These are phyloP conservation scores for Caranx ignobilis DNA, from an alignment of 2,113 vertebrate species.

Conservation along the genomic window DNA sequence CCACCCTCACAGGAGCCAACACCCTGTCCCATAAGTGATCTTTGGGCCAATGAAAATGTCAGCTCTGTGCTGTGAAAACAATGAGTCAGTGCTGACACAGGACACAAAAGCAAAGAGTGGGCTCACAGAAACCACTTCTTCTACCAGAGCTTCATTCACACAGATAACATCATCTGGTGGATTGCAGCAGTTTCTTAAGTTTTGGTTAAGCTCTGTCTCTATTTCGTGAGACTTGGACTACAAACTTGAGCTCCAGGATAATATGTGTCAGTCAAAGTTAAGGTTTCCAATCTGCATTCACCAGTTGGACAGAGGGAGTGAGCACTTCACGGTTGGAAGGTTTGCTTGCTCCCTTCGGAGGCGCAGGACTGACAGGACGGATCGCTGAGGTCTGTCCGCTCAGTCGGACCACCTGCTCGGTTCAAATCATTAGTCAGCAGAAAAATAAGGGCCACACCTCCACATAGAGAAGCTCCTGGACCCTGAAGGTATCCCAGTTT, in stretches of 20 bases:
- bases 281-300: conserved; percentile 38
- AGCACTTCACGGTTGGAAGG: conserved; percentile 9
- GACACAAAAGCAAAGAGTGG: conserved; percentile 45
- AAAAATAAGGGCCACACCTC: conserved; percentile 51
- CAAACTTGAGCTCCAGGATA: conserved; percentile 9
- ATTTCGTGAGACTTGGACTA: conserved; percentile 6
- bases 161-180: conserved; percentile 44
- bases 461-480: conserved; percentile 55
- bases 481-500: conserved; percentile 71
- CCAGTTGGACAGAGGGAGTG: conserved; percentile 18
- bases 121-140: conserved; percentile 18
- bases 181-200: conserved; percentile 52
- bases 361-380: conserved; percentile 33
- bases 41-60: conserved; percentile 72
- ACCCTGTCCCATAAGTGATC: conserved; percentile 70
- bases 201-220: conserved; percentile 37
- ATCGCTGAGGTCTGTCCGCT: conserved; percentile 53
- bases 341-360: conserved; percentile 13
- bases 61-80: conserved; percentile 65
- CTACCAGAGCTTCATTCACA: conserved; percentile 31
- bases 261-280: conserved; percentile 50
- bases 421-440: conserved; percentile 75
- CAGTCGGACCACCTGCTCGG: conserved; percentile 50
- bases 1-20: conserved; percentile 60
- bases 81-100: conserved; percentile 73